phyloP scores from a whole-genome alignment of 2,113 vertebrate species.

The Tringa solitaria region DNA sequence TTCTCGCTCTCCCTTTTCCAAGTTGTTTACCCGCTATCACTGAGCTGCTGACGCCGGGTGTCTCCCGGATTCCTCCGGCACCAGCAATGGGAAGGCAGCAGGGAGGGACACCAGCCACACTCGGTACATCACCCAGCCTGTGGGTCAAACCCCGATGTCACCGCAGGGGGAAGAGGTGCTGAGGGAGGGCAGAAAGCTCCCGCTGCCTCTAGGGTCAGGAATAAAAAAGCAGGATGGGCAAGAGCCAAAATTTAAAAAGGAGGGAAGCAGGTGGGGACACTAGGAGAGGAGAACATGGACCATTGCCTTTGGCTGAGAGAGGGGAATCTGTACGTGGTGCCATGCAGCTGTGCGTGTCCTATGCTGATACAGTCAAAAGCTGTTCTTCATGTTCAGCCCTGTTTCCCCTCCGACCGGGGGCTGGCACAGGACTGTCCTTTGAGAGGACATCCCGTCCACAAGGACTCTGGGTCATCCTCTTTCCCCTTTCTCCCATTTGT shows the following conservation, averaged over 20 bases:
- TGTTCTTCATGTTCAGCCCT: not conserved
- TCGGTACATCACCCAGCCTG: accelerated
- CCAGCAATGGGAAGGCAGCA: not conserved
- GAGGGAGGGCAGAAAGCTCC: not conserved
- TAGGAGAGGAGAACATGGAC: not conserved
- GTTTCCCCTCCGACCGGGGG: not conserved
- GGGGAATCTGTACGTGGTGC: accelerated
- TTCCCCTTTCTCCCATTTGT: not conserved
- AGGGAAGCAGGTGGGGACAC: not conserved
- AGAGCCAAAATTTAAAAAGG: not conserved
- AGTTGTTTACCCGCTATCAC: not conserved
- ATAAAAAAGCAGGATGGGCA: not conserved
- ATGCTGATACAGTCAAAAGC: not conserved
- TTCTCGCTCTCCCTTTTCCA: not conserved
- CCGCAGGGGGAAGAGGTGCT: not conserved
- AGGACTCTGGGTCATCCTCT: not conserved
- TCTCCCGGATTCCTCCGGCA: not conserved
- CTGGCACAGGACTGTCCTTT: not conserved
- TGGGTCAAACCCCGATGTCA: not conserved
- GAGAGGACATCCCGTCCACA: not conserved
- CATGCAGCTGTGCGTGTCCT: not conserved
- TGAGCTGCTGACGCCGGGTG: accelerated
- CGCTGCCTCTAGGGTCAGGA: not conserved
- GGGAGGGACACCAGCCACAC: not conserved
- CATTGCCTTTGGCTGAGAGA: not conserved